phyloP scores from a whole-genome alignment of 2,888 invertebrate genomes.

The Brenthis daphne region DNA sequence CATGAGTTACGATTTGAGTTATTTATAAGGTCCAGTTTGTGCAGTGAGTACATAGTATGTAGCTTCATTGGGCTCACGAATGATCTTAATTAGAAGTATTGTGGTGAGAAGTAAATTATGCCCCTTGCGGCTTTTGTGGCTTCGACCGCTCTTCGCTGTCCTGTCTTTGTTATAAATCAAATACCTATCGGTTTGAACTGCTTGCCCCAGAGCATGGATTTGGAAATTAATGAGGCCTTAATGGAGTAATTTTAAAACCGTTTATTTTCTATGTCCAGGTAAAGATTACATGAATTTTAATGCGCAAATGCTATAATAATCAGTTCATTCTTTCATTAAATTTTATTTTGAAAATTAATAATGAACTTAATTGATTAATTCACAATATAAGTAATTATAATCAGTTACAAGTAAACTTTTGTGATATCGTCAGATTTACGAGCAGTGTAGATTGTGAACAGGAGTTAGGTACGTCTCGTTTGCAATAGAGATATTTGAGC shows the following conservation, averaged over 20 bases:
- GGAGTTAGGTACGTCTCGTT: background rate
- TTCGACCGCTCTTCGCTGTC: constrained; percentile 46
- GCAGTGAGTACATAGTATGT: constrained; percentile 67
- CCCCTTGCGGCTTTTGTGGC: constrained; percentile 58
- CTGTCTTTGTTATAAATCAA: constrained; percentile 67
- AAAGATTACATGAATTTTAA: constrained; percentile 72
- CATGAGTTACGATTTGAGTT: constrained; percentile 74
- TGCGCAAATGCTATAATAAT: constrained; percentile 70
- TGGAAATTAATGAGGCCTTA: constrained; percentile 76
- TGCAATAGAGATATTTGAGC: background rate
- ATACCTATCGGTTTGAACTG: constrained; percentile 53
- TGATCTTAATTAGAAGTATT: constrained; percentile 81
- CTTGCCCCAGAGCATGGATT: constrained; percentile 71
- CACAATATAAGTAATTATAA: constrained; percentile 25
- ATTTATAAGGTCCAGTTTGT: constrained; percentile 77
- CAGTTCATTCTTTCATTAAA: constrained; percentile 51
- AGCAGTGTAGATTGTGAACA: constrained; percentile 12
- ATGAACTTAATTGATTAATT: constrained; percentile 26
- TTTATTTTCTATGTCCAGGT: constrained; percentile 66
- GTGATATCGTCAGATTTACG: constrained; percentile 31
- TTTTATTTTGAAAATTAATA: constrained; percentile 28
- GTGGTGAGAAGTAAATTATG: constrained; percentile 72
- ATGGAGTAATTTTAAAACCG: constrained; percentile 71
- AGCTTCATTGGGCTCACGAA: constrained; percentile 70
- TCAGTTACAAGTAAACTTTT: constrained; percentile 20